phyloP scores from a whole-genome alignment of 2,888 invertebrate genomes.

The Drosophila siamana region DNA sequence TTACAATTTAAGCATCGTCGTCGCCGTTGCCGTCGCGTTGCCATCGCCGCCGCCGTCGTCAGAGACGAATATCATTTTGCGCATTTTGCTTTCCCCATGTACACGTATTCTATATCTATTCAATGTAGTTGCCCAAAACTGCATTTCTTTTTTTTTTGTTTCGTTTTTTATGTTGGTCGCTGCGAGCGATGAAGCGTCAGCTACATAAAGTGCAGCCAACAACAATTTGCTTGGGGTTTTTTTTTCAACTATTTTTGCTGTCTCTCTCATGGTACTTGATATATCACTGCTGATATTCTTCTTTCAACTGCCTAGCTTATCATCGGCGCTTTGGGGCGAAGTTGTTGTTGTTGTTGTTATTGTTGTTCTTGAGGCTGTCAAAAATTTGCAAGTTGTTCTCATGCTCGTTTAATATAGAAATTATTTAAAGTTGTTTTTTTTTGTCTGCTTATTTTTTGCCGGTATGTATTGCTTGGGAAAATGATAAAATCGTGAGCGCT shows the following conservation, averaged over 20 bases:
- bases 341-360: constrained; percentile 11
- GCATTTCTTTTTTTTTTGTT: constrained; percentile 33
- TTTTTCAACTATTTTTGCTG: neutral
- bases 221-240: constrained; percentile 29
- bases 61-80: constrained; percentile 67
- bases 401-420: constrained; percentile 78
- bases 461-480: constrained; percentile 59
- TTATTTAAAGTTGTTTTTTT: constrained; percentile 63
- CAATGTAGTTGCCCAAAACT: constrained; percentile 35
- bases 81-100: constrained; percentile 46
- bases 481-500: constrained; percentile 59
- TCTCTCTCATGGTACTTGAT: constrained; percentile 55
- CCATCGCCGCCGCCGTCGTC: constrained; percentile 18
- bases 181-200: constrained; percentile 68
- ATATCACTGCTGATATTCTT: constrained; percentile 77
- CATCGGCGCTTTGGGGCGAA: constrained; percentile 50
- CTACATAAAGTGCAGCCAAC: constrained; percentile 43
- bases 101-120: constrained; percentile 38
- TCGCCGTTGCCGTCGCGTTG: too few relatives aligned
- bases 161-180: constrained; percentile 43
- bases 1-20: constrained; percentile 40
- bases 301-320: constrained; percentile 58
- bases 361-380: constrained; percentile 65
- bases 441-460: too few relatives aligned
- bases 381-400: constrained; percentile 72